Base-by-base conservation (phyloP, 1,140 invertebrate genomes). In the Monochamus saltuarius region DNA sequence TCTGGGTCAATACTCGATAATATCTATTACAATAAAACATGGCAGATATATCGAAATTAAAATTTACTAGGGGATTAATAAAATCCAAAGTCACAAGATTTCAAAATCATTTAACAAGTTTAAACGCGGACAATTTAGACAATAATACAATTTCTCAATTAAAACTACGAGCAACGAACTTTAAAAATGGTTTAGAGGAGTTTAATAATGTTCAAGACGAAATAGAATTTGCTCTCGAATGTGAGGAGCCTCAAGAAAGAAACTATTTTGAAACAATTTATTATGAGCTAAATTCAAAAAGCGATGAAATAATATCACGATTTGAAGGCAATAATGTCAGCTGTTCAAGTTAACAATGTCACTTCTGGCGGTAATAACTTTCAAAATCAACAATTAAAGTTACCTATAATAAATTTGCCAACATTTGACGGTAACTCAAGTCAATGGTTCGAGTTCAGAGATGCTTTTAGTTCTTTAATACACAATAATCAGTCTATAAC, bases 401-500 rank as follows among this genome's bases (percentile, higher is more conserved):
- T 17, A 43, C 13, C 13, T 8, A 14, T 43, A 14, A 14, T 17
- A 14, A 47, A 47, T 17, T 19, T 59, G 14, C 50, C 57, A 16
- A 40, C 47, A 43, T 59, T 59, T 45, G 14, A 19, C 9, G 57
- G 57, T 7, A 17, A 35, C 16, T 59, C 42, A 52, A 13, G 19
- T 43, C 8, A 52, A 14, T 59, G 57, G 57, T 10, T 45, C 13
- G 10, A 22, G 14, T 59, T 59, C 37, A 11, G 36, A 34, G 57
- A 59, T 17, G 22, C 39, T 14, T 59, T 59, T 46, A 10, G 13
- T 1, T 17, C 57, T 10, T n/a, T 59, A 39, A 38, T 59, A 8
- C 13, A 59, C 36, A 51, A 53, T 40, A 59, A 59, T 29, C 29
- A 47, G 4, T 16, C 19, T 1, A 10, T 58, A 35, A 11, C 35